Evolutionary conservation across 2,797 vertebrate genomes (phyloP), one percentile per base, ranked within the genome.

Genomic region (Erethizon dorsatum): DNA sequence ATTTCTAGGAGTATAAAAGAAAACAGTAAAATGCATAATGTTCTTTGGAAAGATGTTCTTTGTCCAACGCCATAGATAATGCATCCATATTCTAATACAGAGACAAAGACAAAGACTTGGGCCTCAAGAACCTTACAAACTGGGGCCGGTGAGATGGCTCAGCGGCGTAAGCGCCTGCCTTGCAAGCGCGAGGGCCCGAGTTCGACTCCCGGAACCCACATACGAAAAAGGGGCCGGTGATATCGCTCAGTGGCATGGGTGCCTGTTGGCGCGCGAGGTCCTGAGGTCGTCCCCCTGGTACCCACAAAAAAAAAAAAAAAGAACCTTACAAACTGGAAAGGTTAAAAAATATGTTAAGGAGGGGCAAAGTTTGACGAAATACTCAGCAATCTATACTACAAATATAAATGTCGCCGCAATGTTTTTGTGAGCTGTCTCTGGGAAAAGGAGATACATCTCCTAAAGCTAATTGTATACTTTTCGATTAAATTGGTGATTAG

Each of bases 91-190:
- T 85, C 10, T 22, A 22, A 73, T 31, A 41, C 2, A 92, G 59
- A 96, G 54, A 33, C 41, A 86, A 54, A n/a, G 4, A 20, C 71
- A 18, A 15, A 26, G 61, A 12, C 20, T 31, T 95, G 47, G 61
- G 33, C 52, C 67, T 84, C 88, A 45, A 94, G 31, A 86, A 57
- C n/a, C 69, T 91, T 63, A 50, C 14, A 92, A 63, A 90, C 26
- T 45, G 22, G 59, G n/a, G n/a, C n/a, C n/a, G n/a, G n/a, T n/a
- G n/a, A n/a, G n/a, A n/a, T n/a, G n/a, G n/a, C n/a, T n/a, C n/a
- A n/a, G n/a, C n/a, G n/a, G n/a, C n/a, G n/a, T n/a, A n/a, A n/a
- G n/a, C n/a, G n/a, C n/a, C n/a, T n/a, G n/a, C n/a, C n/a, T n/a
- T n/a, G n/a, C n/a, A n/a, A n/a, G n/a, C n/a, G n/a, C n/a, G n/a